phyloP scores from a whole-genome alignment of 1,140 invertebrate genomes.

The Drosophila ambigua region DNA sequence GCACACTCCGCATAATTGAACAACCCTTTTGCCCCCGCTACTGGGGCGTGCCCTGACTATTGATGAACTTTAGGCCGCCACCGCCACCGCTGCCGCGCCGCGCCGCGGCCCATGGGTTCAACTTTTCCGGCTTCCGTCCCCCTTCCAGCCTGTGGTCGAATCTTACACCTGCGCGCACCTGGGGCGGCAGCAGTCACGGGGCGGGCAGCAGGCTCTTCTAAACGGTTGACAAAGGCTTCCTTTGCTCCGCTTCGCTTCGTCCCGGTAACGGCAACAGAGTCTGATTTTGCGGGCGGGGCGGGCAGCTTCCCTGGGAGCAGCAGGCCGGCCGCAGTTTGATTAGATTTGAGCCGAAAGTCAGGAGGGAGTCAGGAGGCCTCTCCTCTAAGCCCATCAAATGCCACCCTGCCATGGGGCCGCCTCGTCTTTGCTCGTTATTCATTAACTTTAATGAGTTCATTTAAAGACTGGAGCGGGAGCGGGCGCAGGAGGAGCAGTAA shows the following conservation, averaged over 20 bases:
- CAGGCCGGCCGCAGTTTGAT: constrained; percentile 13
- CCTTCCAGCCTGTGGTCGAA: constrained; percentile 35
- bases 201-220: constrained; percentile 10
- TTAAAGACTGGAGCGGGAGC: constrained; percentile 10
- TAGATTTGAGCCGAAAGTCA: constrained; percentile 32
- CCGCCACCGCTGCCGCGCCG: too few species aligned
- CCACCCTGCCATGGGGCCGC: constrained; percentile 26
- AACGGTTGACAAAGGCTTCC: constrained; percentile 45
- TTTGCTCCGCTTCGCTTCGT: constrained; percentile 1
- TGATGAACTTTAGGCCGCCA: constrained; percentile 51
- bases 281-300: too few species aligned
- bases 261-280: too few species aligned
- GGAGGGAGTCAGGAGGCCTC: neutral
- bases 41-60: constrained; percentile 60
- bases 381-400: constrained; percentile 67
- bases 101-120: constrained; percentile 67
- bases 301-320: too few species aligned
- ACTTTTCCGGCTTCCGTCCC: constrained; percentile 48
- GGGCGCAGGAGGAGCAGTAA: neutral
- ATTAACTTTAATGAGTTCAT: constrained; percentile 79
- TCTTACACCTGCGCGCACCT: constrained; percentile 44
- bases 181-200: neutral
- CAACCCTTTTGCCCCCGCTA: constrained; percentile 20
- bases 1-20: constrained; percentile 45
- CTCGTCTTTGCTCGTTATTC: constrained; percentile 59